Evolutionary conservation across 2,113 vertebrate species (phyloP).

Genomic region (Malurus cyaneus): DNA sequence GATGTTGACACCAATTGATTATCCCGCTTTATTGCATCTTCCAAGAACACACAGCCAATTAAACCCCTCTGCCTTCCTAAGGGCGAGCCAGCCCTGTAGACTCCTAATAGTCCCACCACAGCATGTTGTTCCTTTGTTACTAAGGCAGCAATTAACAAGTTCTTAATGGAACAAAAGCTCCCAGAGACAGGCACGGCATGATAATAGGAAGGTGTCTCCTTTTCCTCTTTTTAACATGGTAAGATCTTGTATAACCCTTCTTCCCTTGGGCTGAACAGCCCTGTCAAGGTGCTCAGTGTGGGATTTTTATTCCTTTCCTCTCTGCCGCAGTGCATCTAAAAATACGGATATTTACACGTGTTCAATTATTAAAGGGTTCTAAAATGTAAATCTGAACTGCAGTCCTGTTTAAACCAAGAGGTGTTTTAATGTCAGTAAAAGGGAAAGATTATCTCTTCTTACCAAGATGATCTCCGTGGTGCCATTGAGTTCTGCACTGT

Average conservation of each 20-base stretch:
- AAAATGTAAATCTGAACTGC: background rate
- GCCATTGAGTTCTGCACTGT: constrained; percentile 7
- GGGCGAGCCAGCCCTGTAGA: constrained; percentile 20
- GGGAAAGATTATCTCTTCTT: background rate
- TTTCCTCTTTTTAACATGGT: background rate
- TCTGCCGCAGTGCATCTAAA: background rate
- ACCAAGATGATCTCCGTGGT: background rate
- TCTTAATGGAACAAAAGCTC: constrained; percentile 67
- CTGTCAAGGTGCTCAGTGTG: background rate
- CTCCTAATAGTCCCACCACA: constrained; percentile 49
- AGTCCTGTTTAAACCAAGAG: background rate
- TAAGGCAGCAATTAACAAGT: constrained; percentile 71
- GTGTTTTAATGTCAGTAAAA: background rate
- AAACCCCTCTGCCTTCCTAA: constrained; percentile 52
- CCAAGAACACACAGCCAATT: constrained; percentile 62
- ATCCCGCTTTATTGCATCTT: constrained; percentile 27
- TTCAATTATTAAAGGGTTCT: constrained; percentile 2
- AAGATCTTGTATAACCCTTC: background rate
- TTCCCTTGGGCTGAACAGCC: background rate
- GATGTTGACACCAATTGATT: constrained; percentile 45
- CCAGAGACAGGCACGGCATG: constrained; percentile 41
- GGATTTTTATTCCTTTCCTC: background rate
- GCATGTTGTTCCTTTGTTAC: constrained; percentile 68
- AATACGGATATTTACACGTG: constrained; percentile 10
- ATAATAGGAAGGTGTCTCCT: constrained; percentile 48